Evolutionary conservation across 1,140 invertebrate genomes (phyloP).

Genomic region (Cydia amplana): DNA sequence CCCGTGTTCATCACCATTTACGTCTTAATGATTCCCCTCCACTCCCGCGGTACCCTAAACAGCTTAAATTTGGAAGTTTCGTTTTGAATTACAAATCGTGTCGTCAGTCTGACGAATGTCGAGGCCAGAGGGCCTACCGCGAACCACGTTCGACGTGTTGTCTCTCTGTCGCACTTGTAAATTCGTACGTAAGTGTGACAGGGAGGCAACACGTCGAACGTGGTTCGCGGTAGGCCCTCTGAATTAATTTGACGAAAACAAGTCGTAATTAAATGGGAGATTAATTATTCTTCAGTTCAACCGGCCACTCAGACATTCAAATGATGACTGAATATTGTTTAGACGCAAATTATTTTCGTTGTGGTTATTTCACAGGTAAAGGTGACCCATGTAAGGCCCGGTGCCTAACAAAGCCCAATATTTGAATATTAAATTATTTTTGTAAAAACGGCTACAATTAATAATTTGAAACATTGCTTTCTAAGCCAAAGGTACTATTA

Average conservation of each 20-base stretch:
- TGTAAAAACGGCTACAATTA: too few species aligned
- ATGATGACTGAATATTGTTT: conserved; percentile 41
- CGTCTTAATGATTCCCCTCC: background rate
- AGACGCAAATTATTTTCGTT: background rate
- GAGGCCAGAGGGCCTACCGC: too few species aligned
- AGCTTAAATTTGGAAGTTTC: conserved; percentile 42
- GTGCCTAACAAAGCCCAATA: too few species aligned
- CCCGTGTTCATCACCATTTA: background rate
- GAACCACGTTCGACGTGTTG: too few species aligned
- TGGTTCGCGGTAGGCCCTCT: too few species aligned
- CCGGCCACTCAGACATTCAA: conserved; percentile 49
- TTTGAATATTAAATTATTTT: too few species aligned
- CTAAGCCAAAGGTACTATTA: too few species aligned
- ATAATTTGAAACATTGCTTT: too few species aligned
- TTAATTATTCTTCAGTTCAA: conserved; percentile 41
- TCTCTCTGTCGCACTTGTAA: too few species aligned
- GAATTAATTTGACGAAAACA: conserved; percentile 53
- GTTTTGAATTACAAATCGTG: conserved; percentile 54
- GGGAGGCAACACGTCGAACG: too few species aligned
- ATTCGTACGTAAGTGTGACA: too few species aligned
- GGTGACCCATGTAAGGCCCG: too few species aligned
- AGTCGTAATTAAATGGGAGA: conserved; percentile 54
- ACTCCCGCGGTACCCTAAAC: conserved; percentile 38
- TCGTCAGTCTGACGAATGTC: conserved; percentile 42
- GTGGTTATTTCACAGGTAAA: background rate